These are phyloP conservation scores for Epinotia ramella DNA, from an alignment of 2,888 invertebrate species.

Conservation along the genomic window DNA sequence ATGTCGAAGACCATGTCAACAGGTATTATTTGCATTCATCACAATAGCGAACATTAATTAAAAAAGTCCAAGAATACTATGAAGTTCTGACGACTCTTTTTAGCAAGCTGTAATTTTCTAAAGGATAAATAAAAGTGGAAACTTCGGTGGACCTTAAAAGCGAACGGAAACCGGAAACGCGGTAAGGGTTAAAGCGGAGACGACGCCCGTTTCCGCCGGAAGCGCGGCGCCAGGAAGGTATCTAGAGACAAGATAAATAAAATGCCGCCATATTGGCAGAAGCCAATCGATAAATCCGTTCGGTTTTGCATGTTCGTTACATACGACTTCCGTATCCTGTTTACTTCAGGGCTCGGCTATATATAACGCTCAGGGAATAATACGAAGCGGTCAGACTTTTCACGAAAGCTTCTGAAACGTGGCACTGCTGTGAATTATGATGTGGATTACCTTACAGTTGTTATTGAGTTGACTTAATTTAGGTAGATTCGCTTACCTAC, in stretches of 20 bases:
- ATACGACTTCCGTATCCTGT: slow-evolving; percentile 81
- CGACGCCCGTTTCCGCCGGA: slow-evolving; percentile 82
- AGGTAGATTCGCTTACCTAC: too few species aligned
- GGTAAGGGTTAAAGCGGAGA: slow-evolving; percentile 84
- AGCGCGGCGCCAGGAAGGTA: slow-evolving; percentile 82
- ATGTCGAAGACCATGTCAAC: not conserved
- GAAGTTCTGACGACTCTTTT: slow-evolving; percentile 32
- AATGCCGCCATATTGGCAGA: slow-evolving; percentile 80
- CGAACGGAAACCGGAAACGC: slow-evolving; percentile 82
- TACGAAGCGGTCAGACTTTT: slow-evolving; percentile 30
- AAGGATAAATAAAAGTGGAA: slow-evolving; percentile 64
- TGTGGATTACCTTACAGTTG: slow-evolving; percentile 8
- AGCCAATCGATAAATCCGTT: slow-evolving; percentile 80
- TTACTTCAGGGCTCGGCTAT: slow-evolving; percentile 60
- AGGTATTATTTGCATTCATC: not conserved
- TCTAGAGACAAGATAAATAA: slow-evolving; percentile 77
- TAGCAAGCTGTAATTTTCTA: slow-evolving; percentile 60
- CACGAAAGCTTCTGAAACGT: slow-evolving; percentile 40
- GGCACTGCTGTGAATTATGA: slow-evolving; percentile 43
- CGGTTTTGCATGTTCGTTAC: slow-evolving; percentile 79
- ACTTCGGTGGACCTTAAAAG: slow-evolving; percentile 76
- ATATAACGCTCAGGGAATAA: slow-evolving; percentile 35
- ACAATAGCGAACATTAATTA: too few species aligned
- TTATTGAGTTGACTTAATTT: not conserved
- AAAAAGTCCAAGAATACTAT: not conserved